phyloP scores from a whole-genome alignment of 2,888 invertebrate genomes.

The Euplagia quadripunctaria region DNA sequence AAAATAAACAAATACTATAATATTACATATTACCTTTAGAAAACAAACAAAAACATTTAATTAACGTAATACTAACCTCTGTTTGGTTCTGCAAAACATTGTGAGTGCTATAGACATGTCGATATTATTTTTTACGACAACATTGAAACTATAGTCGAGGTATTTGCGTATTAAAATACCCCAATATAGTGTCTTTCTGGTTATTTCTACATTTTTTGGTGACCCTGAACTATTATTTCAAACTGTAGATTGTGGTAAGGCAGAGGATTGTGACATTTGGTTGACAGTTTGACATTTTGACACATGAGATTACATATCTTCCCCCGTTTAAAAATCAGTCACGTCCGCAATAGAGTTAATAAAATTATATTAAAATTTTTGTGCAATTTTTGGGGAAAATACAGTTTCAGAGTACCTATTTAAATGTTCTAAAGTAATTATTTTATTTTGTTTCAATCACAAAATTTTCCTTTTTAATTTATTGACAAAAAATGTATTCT shows the following conservation, averaged over 20 bases:
- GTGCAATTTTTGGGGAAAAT: background rate
- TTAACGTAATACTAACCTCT: conserved; percentile 62
- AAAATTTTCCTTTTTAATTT: too few relatives aligned
- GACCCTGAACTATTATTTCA: conserved; percentile 40
- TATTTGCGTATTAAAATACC: conserved; percentile 54
- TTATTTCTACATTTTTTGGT: conserved; percentile 42
- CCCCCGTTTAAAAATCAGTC: background rate
- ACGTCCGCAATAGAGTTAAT: background rate
- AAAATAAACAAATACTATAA: too few relatives aligned
- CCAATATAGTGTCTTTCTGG: conserved; percentile 17
- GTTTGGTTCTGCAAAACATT: conserved; percentile 81
- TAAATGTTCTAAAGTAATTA: too few relatives aligned
- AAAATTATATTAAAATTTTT: too few relatives aligned
- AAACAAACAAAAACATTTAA: conserved; percentile 4
- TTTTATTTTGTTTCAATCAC: too few relatives aligned
- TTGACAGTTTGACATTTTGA: background rate
- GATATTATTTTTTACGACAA: conserved; percentile 18
- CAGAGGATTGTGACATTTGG: background rate
- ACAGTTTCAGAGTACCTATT: background rate
- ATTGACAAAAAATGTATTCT: too few relatives aligned
- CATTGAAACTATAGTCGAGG: conserved; percentile 22
- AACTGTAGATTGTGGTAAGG: conserved; percentile 5
- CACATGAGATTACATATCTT: background rate
- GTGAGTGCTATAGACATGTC: conserved; percentile 36
- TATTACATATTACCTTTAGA: background rate